phyloP scores from a whole-genome alignment of 2,888 invertebrate genomes.

The Abrostola triplasia region DNA sequence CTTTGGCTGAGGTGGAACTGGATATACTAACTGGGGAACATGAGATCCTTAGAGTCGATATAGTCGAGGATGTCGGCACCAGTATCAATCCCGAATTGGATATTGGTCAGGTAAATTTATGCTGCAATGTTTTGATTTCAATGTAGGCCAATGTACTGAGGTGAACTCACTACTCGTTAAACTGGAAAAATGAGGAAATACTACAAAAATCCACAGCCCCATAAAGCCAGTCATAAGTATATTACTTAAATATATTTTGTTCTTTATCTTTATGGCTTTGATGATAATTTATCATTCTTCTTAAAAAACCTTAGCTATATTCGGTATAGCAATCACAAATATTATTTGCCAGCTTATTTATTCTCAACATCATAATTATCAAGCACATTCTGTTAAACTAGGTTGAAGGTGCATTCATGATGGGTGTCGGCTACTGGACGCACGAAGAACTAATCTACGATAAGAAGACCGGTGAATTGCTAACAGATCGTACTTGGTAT shows the following conservation, averaged over 20 bases:
- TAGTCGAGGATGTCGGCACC: constrained; percentile 90
- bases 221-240: too few relatives aligned
- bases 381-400: constrained; percentile 32
- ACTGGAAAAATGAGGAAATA: too few relatives aligned
- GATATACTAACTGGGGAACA: constrained; percentile 93
- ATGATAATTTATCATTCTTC: too few relatives aligned
- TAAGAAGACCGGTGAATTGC: constrained; percentile 89
- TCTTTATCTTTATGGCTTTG: too few relatives aligned
- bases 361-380: too few relatives aligned
- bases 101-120: constrained; percentile 88
- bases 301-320: too few relatives aligned
- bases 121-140: too few relatives aligned
- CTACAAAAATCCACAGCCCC: too few relatives aligned
- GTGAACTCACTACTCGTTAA: too few relatives aligned
- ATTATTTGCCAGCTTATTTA: neutral
- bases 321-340: too few relatives aligned
- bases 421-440: constrained; percentile 93
- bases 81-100: constrained; percentile 91
- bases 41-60: constrained; percentile 89
- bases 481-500: constrained; percentile 93
- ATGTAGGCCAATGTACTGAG: too few relatives aligned
- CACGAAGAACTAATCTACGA: constrained; percentile 91
- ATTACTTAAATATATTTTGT: too few relatives aligned
- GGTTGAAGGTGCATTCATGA: constrained; percentile 92
- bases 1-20: constrained; percentile 91